Evolutionary conservation across 2,113 vertebrate genomes (phyloP).

Genomic region (Xyrauchen texanus): DNA sequence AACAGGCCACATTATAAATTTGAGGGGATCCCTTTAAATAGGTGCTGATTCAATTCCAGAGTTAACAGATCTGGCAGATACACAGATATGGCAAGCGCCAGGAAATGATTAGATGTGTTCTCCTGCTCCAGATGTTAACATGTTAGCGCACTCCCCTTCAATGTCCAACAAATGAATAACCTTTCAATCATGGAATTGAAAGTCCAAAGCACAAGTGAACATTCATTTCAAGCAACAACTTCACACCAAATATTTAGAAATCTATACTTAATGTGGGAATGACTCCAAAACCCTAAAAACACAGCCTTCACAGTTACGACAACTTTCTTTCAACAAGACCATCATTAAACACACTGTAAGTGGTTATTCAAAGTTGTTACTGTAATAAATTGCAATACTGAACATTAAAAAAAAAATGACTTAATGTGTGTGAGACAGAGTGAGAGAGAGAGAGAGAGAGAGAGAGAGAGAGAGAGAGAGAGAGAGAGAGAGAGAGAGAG

Average conservation of each 20-base stretch:
- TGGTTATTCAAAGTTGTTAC: neutral
- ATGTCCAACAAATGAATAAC: slow-evolving; percentile 14
- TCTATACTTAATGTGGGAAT: neutral
- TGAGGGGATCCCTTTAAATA: too few species aligned
- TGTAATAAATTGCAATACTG: neutral
- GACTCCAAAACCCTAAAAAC: neutral
- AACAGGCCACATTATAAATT: neutral
- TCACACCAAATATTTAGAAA: too few species aligned
- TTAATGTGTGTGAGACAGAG: too few species aligned
- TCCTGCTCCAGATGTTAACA: slow-evolving; percentile 61
- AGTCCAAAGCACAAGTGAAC: too few species aligned
- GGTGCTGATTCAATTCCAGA: too few species aligned
- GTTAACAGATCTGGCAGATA: neutral
- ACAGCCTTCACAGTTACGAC: neutral
- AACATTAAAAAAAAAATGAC: neutral
- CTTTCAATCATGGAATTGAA: too few species aligned
- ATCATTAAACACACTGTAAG: neutral
- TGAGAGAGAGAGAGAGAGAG: neutral
- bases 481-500: neutral
- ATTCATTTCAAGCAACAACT: too few species aligned
- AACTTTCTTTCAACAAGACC: neutral
- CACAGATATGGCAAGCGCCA: slow-evolving; percentile 47
- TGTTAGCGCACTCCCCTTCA: slow-evolving; percentile 24
- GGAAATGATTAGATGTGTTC: slow-evolving; percentile 65
- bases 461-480: neutral